A percentile compares a stretch with the other conserved stretches of the same genome.
These are phyloP conservation scores for Oophaga pumilio DNA, from an alignment of 2,113 vertebrate genomes.

Conservation along the genomic window DNA sequence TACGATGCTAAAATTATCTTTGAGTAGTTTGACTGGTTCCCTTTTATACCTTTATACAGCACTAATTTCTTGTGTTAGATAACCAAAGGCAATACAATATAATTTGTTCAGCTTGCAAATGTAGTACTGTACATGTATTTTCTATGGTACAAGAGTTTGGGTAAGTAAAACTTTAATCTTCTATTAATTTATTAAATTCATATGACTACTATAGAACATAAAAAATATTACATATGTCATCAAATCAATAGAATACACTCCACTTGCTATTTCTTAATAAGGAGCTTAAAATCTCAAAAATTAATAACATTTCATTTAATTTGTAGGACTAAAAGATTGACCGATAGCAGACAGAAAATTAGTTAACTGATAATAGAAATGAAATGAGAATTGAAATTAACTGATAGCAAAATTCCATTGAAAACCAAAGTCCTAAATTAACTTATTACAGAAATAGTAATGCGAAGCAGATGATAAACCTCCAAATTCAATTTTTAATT, in stretches of 20 bases:
- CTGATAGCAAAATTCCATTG: slow-evolving; percentile 16
- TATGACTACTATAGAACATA: not conserved
- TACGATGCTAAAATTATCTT: too few relatives aligned
- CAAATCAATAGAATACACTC: not conserved
- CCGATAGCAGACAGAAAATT: not conserved
- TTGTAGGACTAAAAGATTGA: not conserved
- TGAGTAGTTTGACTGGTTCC: too few relatives aligned
- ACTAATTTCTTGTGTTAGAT: not conserved
- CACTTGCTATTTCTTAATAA: not conserved
- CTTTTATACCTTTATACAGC: too few relatives aligned
- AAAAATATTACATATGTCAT: not conserved
- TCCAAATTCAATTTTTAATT: not conserved
- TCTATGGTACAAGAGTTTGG: not conserved
- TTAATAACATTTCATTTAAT: not conserved
- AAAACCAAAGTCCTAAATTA: slow-evolving; percentile 10
- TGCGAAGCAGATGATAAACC: not conserved
- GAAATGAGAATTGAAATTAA: slow-evolving; percentile 10
- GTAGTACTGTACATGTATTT: not conserved
- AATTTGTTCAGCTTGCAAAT: not conserved
- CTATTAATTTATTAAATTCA: not conserved
- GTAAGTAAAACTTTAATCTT: not conserved
- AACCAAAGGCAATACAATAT: not conserved
- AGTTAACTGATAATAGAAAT: slow-evolving; percentile 25
- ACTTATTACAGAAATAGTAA: not conserved
- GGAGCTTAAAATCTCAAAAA: not conserved